Conservation (phyloP, 2,797 vertebrate species). For the Coilia nasus region DNA sequence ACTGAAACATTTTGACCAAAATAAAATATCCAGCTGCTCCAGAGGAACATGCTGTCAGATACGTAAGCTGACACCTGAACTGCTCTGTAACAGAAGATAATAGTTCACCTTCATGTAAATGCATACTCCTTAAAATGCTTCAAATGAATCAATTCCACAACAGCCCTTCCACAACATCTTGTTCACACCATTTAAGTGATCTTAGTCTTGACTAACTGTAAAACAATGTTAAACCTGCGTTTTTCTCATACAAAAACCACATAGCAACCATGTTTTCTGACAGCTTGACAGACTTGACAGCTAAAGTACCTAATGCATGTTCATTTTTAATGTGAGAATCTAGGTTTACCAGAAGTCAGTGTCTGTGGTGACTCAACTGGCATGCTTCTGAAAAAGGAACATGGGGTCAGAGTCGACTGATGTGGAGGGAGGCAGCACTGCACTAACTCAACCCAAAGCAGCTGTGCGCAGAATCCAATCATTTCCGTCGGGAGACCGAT, state of each 20-base stretch:
- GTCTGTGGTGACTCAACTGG: not conserved
- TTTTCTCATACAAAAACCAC: not conserved
- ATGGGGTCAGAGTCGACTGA: conserved; percentile 33
- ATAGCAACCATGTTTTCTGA: not conserved
- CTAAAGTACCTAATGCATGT: not conserved
- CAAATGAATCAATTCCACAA: no score
- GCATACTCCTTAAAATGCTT: no score
- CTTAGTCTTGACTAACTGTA: no score
- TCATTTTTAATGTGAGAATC: not conserved
- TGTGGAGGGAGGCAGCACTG: conserved; percentile 31
- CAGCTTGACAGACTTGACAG: not conserved
- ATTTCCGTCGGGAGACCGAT: conserved; percentile 54
- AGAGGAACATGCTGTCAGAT: not conserved
- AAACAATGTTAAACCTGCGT: not conserved
- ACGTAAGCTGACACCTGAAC: no score
- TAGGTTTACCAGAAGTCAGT: not conserved
- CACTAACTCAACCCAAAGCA: conserved; percentile 37
- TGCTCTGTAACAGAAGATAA: no score
- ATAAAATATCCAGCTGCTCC: not conserved
- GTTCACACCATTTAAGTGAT: no score
- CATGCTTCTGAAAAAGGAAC: not conserved
- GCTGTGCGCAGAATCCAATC: conserved; percentile 38
- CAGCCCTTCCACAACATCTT: no score
- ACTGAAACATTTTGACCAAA: not conserved
- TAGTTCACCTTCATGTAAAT: no score